phyloP scores from a whole-genome alignment of 2,113 vertebrate species.

The Chascanopsetta lugubris region DNA sequence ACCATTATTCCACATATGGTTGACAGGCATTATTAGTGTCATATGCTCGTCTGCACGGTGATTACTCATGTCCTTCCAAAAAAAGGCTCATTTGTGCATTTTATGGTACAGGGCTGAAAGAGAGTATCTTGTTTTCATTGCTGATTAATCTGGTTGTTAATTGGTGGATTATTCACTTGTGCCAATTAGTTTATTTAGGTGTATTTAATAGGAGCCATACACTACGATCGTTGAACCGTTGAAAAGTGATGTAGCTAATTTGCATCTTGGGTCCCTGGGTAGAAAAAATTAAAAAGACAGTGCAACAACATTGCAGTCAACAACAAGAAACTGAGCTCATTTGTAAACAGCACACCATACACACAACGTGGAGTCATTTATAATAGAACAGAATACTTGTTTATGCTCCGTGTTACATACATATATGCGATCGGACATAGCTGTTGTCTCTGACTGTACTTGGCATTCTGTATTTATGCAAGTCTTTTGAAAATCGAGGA shows the following conservation, averaged over 20 bases:
- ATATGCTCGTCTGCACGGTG: slow-evolving; percentile 3
- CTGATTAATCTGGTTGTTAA: neutral
- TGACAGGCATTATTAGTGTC: slow-evolving; percentile 38
- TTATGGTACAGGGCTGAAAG: neutral
- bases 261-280: neutral
- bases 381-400: no score
- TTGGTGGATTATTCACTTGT: neutral
- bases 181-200: neutral
- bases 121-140: neutral
- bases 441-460: no score
- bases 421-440: neutral
- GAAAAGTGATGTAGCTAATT: neutral
- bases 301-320: no score
- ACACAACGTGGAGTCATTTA: no score
- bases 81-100: neutral
- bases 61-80: neutral
- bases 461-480: no score
- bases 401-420: neutral
- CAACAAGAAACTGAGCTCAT: no score
- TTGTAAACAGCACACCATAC: no score
- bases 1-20: slow-evolving; percentile 20
- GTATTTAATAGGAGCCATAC: neutral
- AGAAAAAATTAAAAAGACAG: neutral
- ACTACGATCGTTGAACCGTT: neutral
- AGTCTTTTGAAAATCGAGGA: no score